These are phyloP conservation scores for Branchinecta lynchi DNA, from an alignment of 1,140 invertebrate species.

Conservation along the genomic window DNA sequence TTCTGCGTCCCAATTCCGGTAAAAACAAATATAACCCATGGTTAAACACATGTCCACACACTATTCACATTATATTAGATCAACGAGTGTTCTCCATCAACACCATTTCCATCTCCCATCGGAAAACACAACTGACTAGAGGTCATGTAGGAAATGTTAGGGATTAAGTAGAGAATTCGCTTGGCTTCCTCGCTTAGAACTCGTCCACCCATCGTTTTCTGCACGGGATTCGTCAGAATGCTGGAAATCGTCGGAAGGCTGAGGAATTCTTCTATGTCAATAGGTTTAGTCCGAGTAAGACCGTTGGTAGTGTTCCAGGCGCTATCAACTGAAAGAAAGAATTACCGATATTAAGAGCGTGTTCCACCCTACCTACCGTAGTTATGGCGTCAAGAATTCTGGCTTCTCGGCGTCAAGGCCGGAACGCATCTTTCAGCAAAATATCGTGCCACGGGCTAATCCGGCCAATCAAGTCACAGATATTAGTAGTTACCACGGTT, in stretches of 20 bases:
- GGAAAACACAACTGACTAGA: conserved; percentile 9
- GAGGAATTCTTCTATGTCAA: neutral
- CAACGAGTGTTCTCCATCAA: neutral
- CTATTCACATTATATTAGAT: neutral
- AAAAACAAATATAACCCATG: too few species aligned
- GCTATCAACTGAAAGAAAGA: too few species aligned
- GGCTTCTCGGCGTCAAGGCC: too few species aligned
- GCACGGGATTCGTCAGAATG: neutral
- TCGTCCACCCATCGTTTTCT: neutral
- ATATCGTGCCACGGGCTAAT: too few species aligned
- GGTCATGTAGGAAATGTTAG: neutral
- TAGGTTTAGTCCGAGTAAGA: neutral
- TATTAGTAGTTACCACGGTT: too few species aligned
- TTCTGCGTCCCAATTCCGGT: too few species aligned
- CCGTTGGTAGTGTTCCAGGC: neutral
- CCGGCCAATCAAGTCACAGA: too few species aligned
- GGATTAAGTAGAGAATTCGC: conserved; percentile 7
- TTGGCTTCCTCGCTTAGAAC: neutral
- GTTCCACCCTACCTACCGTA: too few species aligned
- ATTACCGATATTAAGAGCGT: too few species aligned
- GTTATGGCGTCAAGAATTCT: too few species aligned
- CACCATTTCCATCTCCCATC: neutral
- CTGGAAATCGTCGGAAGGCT: neutral
- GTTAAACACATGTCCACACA: too few species aligned
- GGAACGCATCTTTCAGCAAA: too few species aligned